Base-by-base conservation (phyloP, 2,888 invertebrate species). In the Pinctada fucata region DNA sequence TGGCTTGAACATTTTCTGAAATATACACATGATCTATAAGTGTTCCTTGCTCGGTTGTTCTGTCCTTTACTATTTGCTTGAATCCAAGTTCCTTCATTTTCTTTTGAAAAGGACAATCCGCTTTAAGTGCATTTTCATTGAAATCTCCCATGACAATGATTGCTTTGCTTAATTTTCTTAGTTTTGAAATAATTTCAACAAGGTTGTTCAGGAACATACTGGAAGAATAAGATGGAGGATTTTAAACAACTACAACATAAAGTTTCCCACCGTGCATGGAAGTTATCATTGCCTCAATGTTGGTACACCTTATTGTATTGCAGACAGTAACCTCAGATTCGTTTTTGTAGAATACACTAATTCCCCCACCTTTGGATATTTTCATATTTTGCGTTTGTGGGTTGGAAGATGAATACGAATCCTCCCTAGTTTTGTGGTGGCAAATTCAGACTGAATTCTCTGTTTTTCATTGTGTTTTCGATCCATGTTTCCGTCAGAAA, bases 401-500 rank as follows among this genome's bases (percentile, higher is more conserved):
- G 48, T 58, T 47, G 48, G 47, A 48, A 10, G 58, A 58, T 63
- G 58, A 48, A n/a, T 72, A 72, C 48, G 58, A 72, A 31, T 47
- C 16, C n/a, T 47, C 8, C 13, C 72, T 31, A 47, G 63, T 13
- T 63, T 47, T n/a, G 63, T 72, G 72, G 63, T 72, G 72, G 8
- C 58, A 58, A 2, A 47, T 31, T 45, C n/a, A 72, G 58, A 58
- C 45, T 47, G n/a, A 63, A 63, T 13, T 72, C 72, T 58, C 47
- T 48, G 47, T 47, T 13, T 13, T 58, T 63, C 13, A 63, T 58
- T 4, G 45, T 10, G 58, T 51, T 45, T 58, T 63, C 52, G 8
- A 71, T 13, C 71, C 71, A 71, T 16, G 71, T 71, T 52, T 71
- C 71, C 52, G 71, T 71, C 10, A 71, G 52, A 71, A 50, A 71